These are phyloP conservation scores for Acheta domesticus DNA, from an alignment of 2,888 invertebrate species.

Conservation along the genomic window DNA sequence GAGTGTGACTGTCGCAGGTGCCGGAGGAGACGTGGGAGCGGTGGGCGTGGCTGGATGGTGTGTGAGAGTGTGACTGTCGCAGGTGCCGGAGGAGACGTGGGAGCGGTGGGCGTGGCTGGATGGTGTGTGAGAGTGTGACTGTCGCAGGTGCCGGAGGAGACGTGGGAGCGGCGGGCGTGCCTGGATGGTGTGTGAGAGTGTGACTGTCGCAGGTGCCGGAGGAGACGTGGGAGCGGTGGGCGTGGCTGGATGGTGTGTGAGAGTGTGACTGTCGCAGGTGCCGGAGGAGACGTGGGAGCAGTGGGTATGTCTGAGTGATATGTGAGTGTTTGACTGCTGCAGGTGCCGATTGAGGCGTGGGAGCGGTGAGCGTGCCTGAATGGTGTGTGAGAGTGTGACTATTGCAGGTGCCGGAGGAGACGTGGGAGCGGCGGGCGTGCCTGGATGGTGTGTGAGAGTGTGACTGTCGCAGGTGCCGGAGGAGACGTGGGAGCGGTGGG, in stretches of 20 bases:
- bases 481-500: rapidly evolving
- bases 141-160: not conserved
- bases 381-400: not conserved
- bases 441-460: not conserved
- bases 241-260: too few species aligned
- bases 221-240: too few species aligned
- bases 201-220: too few species aligned
- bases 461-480: not conserved
- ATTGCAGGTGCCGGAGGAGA: not conserved
- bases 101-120: not conserved
- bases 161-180: not conserved
- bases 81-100: not conserved
- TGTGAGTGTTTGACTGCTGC: too few species aligned
- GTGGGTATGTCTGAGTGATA: too few species aligned
- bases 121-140: not conserved
- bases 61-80: not conserved
- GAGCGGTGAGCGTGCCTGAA: too few species aligned
- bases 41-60: not conserved
- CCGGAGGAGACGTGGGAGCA: too few species aligned
- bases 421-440: not conserved
- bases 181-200: too few species aligned
- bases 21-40: too few species aligned
- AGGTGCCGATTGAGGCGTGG: not conserved
- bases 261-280: too few species aligned
- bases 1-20: not conserved